These are phyloP conservation scores for Jordanella pulchra DNA, from an alignment of 2,797 vertebrate species.

Conservation along the genomic window DNA sequence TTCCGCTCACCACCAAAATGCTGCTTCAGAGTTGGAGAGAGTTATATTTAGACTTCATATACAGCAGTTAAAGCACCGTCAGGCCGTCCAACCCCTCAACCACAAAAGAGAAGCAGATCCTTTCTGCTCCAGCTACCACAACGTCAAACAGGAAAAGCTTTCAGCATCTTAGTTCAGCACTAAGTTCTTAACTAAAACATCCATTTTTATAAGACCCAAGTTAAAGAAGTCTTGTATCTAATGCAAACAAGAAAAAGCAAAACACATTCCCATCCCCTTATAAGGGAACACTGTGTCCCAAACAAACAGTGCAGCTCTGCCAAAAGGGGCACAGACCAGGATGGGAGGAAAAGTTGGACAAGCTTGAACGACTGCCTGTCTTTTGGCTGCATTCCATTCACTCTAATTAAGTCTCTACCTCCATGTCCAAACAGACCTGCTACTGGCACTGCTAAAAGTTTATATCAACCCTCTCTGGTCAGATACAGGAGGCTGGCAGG, in stretches of 20 bases:
- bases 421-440: conserved; percentile 17
- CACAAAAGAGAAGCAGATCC: conserved; percentile 65
- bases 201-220: neutral
- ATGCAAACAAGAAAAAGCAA: conserved; percentile 37
- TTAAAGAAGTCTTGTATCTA: conserved; percentile 39
- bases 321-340: conserved; percentile 44
- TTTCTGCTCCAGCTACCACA: conserved; percentile 43
- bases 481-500: conserved; percentile 36
- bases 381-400: conserved; percentile 34
- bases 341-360: conserved; percentile 36
- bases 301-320: conserved; percentile 60
- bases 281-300: conserved; percentile 70
- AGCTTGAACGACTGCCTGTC: conserved; percentile 24
- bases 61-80: conserved; percentile 57
- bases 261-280: conserved; percentile 29
- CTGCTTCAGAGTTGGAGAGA: conserved; percentile 45
- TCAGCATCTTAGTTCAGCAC: conserved; percentile 17
- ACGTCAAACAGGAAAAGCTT: conserved; percentile 40
- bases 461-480: conserved; percentile 7
- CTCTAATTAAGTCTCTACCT: conserved; percentile 11
- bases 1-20: conserved; percentile 62
- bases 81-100: conserved; percentile 52
- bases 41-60: conserved; percentile 73
- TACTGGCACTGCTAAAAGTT: conserved; percentile 14
- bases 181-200: conserved; percentile 20